Evolutionary conservation across 2,113 vertebrate species (phyloP), one percentile per base, ranked within the genome.

Genomic region (Uropsilus gracilis): DNA sequence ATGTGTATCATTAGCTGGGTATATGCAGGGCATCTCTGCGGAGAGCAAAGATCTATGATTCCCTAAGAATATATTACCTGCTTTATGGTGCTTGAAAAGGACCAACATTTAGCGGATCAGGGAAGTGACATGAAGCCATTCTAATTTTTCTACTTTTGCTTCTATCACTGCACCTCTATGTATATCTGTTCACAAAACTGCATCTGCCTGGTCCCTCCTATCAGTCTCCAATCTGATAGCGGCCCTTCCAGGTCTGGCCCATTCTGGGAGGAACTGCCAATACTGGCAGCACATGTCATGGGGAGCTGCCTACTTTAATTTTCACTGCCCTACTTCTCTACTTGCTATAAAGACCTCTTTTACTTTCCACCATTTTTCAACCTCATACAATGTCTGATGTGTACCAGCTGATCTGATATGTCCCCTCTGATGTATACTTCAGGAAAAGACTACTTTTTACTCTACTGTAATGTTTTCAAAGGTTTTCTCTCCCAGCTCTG

Each of bases 401-500:
- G 73, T 5, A 80, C 8, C n/a, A 85, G 50, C 13, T 39, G n/a
- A 92, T 63, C 57, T 61, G 48, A 59, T 18, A 78, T 44, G 75
- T 80, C 63, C 59, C 30, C 48, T 55, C 63, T 9, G 13, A 61
- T 10, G 14, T 72, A 90, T 88, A 48, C 68, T 95, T 86, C 73
- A 9, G 12, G n/a, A 17, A 34, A 61, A 83, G 55, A 12, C 6
- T 8, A 28, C 28, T 34, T 66, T 30, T 77, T 59, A 20, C 77
- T 86, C 86, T 59, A 48, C 71, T n/a, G 32, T 77, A 34, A 22
- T 66, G 87, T 78, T 75, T 84, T 57, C 44, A 66, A 50, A 83
- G 14, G 13, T 39, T 92, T 95, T 95, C 53, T 94, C 73, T 93
- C 83, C 80, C 57, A 94, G 57, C 34, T 55, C 64, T 91, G 50